Conservation (phyloP, 2,113 vertebrate species). For the Chelonoidis abingdonii region DNA sequence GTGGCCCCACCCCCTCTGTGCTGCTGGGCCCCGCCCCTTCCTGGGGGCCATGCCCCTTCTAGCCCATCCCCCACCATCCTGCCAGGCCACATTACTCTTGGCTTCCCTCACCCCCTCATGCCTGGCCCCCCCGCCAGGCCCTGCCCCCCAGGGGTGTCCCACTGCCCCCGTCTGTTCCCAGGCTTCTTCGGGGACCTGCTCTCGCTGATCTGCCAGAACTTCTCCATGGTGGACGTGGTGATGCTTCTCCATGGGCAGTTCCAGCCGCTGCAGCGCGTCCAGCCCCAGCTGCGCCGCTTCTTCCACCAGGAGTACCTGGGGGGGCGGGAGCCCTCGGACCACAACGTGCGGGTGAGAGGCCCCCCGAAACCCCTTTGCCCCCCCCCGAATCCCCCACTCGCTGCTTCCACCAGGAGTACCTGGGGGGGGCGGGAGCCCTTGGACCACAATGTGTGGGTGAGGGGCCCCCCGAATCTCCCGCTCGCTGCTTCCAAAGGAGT, state of each 20-base stretch:
- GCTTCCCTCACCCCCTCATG: neutral
- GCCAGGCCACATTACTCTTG: too few relatives aligned
- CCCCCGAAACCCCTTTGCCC: too few relatives aligned
- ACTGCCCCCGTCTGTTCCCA: slow-evolving; percentile 22
- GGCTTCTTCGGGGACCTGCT: slow-evolving; percentile 93
- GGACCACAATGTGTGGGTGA: neutral
- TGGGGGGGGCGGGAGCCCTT: neutral
- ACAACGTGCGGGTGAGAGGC: slow-evolving; percentile 86
- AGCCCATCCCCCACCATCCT: too few relatives aligned
- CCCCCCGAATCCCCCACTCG: too few relatives aligned
- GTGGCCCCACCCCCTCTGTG: neutral
- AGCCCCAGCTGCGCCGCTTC: slow-evolving; percentile 89
- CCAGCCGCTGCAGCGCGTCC: slow-evolving; percentile 89
- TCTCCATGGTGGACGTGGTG: slow-evolving; percentile 94
- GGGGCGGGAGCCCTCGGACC: slow-evolving; percentile 86
- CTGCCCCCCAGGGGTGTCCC: neutral
- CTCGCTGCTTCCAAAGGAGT: slow-evolving; percentile 82
- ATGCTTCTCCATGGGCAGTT: slow-evolving; percentile 92
- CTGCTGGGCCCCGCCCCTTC: too few relatives aligned
- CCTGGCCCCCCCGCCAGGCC: too few relatives aligned
- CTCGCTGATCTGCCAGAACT: slow-evolving; percentile 91
- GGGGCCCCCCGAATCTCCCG: too few relatives aligned
- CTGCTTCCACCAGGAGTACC: neutral
- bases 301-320: slow-evolving; percentile 91
- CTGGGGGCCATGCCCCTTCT: too few relatives aligned